Conservation (phyloP, 2,797 vertebrate species). For the Pachyuromys duprasi region DNA sequence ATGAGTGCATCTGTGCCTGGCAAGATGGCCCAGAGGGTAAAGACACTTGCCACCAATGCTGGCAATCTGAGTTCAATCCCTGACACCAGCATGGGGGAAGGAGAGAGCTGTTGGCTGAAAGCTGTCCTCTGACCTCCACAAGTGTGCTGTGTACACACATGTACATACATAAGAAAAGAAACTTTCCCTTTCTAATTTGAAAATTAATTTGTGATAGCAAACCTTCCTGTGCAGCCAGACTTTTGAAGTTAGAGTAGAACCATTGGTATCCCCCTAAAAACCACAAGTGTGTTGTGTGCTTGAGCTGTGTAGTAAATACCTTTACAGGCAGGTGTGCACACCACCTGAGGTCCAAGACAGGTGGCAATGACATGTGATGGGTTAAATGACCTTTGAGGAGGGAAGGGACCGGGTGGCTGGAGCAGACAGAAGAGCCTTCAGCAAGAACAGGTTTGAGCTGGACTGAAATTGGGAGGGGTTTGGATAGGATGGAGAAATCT, state of each 20-base stretch:
- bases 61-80: not conserved
- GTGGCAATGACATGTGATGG: not conserved
- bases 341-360: not conserved
- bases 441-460: not conserved
- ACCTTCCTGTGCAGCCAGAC: not conserved
- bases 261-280: not conserved
- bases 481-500: not conserved
- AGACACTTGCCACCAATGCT: not conserved
- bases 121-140: not conserved
- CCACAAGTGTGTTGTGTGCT: not conserved
- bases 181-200: not conserved
- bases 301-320: not conserved
- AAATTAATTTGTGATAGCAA: slow-evolving; percentile 32
- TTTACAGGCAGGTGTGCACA: not conserved
- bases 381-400: not conserved
- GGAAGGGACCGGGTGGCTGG: not conserved
- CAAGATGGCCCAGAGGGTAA: not conserved
- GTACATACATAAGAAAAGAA: not conserved
- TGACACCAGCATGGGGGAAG: not conserved
- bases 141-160: not conserved
- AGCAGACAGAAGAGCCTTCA: not conserved
- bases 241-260: slow-evolving; percentile 21
- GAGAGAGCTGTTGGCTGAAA: not conserved
- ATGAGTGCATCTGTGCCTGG: not conserved
- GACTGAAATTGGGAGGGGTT: slow-evolving; percentile 8